phyloP scores from a whole-genome alignment of 2,113 vertebrate species.

The Paramisgurnus dabryanus region DNA sequence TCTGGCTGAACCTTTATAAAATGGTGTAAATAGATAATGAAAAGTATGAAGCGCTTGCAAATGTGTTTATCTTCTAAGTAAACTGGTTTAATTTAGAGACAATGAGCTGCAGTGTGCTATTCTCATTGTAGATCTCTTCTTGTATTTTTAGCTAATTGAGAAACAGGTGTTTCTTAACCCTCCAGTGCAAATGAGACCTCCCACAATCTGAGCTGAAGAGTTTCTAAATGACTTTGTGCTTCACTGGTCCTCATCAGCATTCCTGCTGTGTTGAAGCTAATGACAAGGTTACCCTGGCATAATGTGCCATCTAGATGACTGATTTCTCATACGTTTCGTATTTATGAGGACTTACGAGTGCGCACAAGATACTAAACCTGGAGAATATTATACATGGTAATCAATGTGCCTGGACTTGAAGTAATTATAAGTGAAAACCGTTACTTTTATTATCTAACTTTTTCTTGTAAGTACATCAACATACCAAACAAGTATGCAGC shows the following conservation, averaged over 20 bases:
- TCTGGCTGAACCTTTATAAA: constrained; percentile 14
- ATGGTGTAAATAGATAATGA: constrained; percentile 39
- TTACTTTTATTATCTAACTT: constrained; percentile 49
- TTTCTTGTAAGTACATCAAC: constrained; percentile 30
- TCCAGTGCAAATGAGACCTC: constrained; percentile 40
- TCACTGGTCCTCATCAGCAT: constrained; percentile 42
- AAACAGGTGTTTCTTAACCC: constrained; percentile 61
- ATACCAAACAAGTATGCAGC: neutral
- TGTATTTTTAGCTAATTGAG: constrained; percentile 37
- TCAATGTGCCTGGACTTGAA: constrained; percentile 54
- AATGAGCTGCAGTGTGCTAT: constrained; percentile 25
- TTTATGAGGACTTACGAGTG: constrained; percentile 60
- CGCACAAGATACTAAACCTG: constrained; percentile 56
- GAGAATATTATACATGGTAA: constrained; percentile 55
- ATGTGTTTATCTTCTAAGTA: constrained; percentile 31
- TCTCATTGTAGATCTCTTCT: constrained; percentile 35
- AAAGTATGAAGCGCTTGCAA: constrained; percentile 47
- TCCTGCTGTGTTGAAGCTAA: constrained; percentile 44
- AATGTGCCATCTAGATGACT: constrained; percentile 48
- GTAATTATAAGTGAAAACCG: constrained; percentile 37
- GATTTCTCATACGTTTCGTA: constrained; percentile 57
- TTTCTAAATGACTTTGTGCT: constrained; percentile 28
- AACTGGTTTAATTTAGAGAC: constrained; percentile 39
- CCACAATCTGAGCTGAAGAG: constrained; percentile 31
- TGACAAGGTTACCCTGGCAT: constrained; percentile 54